Base-by-base conservation (phyloP, 2,888 invertebrate genomes). In the Oscheius myriophilus region DNA sequence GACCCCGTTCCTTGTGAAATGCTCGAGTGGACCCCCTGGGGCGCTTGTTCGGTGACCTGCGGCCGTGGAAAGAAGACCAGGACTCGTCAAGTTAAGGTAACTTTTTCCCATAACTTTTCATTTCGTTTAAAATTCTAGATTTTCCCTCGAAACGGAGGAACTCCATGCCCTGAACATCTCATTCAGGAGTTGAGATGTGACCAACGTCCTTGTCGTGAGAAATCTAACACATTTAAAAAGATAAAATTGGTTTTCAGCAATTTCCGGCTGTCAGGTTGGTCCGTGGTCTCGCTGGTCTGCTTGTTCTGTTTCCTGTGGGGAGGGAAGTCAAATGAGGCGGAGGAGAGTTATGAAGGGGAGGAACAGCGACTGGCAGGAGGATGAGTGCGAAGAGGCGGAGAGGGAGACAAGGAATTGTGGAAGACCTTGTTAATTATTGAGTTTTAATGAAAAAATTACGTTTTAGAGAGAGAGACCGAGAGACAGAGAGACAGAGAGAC, bases 21-120 rank as follows among this genome's bases (percentile, higher is more conserved):
- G 42, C 89, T 90, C 0, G 91, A 91, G 45, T 95, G 93, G 90
- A 89, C 91, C 3, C 84, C 89, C 9, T 95, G 93, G 93, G 91
- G 91, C 45, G 89, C 90, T 18, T 95, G 95, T 87, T 87, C 93
- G 1, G 93, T 92, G 54, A 90, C 91, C 39, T 96, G 95, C 88
- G 95, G 95, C 71, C 92, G 92, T 89, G 95, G 95, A 55, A 82
- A 82, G 63, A 79, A 82, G 33, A 76, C 76, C 26, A 70, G 86
- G 41, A 83, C 78, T 4, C 64, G 86, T 41, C 70, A 75, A 16
- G 80, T 87, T 39, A 76, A 84, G 70, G 83, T 84, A 26, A 51
- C n/a, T 41, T n/a, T n/a, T 18, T 41, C n/a, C n/a, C n/a, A n/a
- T 6, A 33, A 46, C 18, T 46, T 46, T 46, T 46, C 4, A 6